Evolutionary conservation across 2,797 vertebrate species (phyloP), one percentile per base, ranked within the genome.

Genomic region (Premnoplex brunnescens): DNA sequence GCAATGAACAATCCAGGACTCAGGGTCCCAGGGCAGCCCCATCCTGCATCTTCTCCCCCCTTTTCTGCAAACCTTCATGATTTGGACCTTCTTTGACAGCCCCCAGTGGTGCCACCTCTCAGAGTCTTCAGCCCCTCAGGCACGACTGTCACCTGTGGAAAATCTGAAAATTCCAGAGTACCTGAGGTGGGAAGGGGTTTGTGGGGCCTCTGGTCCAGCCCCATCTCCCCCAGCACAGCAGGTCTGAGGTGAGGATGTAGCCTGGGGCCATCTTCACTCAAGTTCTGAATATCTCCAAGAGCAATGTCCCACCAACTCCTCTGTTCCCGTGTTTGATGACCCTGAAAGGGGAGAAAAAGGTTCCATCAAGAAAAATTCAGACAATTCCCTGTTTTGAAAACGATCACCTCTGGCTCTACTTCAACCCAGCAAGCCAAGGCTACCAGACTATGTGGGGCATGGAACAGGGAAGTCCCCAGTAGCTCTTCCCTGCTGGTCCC

Each of bases 181-280:
- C 19, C 22, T 18, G 60, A 30, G 43, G 30, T 8, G 55, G 34
- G 27, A 24, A 4, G 28, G 59, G 44, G 20, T 24, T 13, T 26
- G 43, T 22, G 37, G n/a, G 28, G 14, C 9, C 18, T 3, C 55
- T 6, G 3, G 12, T 8, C 43, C 56, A 67, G 83, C 24, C 34
- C 30, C 6, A 0, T 14, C 24, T 8, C 24, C 20, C 14, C 12
- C 69, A 43, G 36, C 34, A 60, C 48, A 48, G 49, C 63, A 62
- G 7, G 7, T n/a, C 39, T 6, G 2, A 24, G 0, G 0, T 2
- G 3, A 24, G 16, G 15, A 8, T 22, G 12, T 20, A 52, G 41
- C 10, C 23, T 44, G 24, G 18, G 12, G 10, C 28, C 21, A 1
- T 6, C 11, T 32, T 27, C 56, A 55, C 48, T 5, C 34, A 30